Evolutionary conservation across 2,888 invertebrate species (phyloP).

Genomic region (Lordiphosa andalusiaca): DNA sequence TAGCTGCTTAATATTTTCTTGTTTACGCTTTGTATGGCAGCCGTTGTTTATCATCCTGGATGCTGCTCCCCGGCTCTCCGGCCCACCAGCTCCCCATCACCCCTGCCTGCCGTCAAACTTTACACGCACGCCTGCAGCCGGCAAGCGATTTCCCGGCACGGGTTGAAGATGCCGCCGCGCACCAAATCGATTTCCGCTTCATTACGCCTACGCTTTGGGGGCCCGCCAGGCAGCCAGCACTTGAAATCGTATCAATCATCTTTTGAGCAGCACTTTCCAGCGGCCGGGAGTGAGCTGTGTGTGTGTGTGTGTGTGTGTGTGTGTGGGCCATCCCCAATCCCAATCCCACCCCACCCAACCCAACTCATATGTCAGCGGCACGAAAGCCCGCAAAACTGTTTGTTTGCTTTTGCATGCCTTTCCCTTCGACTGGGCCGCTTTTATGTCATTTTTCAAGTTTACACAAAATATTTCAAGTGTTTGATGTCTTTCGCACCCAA

Average conservation of each 20-base stretch:
- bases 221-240: constrained; percentile 27
- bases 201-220: constrained; percentile 50
- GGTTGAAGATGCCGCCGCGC: constrained; percentile 43
- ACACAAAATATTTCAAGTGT: constrained; percentile 72
- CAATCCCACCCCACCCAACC: neutral
- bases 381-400: constrained; percentile 59
- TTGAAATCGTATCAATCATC: constrained; percentile 65
- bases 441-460: constrained; percentile 71
- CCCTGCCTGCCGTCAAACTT: constrained; percentile 48
- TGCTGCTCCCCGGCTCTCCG: neutral
- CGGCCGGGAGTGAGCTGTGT: neutral
- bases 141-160: constrained; percentile 67
- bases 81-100: neutral
- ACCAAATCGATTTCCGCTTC: constrained; percentile 74
- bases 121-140: constrained; percentile 71
- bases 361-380: constrained; percentile 41
- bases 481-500: constrained; percentile 68
- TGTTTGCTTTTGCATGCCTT: constrained; percentile 54
- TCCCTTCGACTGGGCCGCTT: constrained; percentile 34
- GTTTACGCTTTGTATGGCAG: constrained; percentile 59
- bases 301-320: neutral
- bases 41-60: constrained; percentile 56
- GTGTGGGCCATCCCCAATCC: neutral
- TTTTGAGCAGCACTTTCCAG: constrained; percentile 54
- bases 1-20: constrained; percentile 70